Evolutionary conservation across 2,797 vertebrate species (phyloP), one percentile per base, ranked within the genome.

Genomic region (Sebastes elongatus): DNA sequence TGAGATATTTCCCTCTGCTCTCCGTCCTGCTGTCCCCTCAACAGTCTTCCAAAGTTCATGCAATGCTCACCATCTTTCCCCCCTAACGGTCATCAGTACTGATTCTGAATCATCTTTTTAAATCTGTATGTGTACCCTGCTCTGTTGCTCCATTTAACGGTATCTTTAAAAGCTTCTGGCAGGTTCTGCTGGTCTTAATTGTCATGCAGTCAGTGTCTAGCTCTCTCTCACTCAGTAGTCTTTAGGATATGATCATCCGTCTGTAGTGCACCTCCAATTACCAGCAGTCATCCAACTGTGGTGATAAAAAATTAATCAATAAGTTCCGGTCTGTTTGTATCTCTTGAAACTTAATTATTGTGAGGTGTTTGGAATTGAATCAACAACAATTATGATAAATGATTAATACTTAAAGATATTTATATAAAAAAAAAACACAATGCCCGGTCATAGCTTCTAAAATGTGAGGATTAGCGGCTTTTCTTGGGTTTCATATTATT

Each of bases 31-130:
- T 59, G 6, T 61, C 6, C 46, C 59, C 18, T 53, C 46, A 30
- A 14, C 53, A 35, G 25, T 55, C 14, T 82, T 63, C 28, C 67
- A 46, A 71, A 64, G 42, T 75, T 77, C 68, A 81, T 38, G 2
- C 18, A 0, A 3, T 62, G 33, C 18, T 60, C 16, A 0, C 35
- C 33, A n/a, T 46, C 11, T 33, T 53, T 42, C 35, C 10, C 10
- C 27, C 23, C 30, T 63, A 46, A 38, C 53, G 20, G 5, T 52
- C 76, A 56, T 60, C 75, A 57, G 20, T 49, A 10, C 64, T 71
- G 32, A 1, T 6, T 4, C 38, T 38, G 9, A 70, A 68, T 69
- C 11, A 35, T 78, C 62, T 46, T 55, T 56, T 66, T 28, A 38
- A 74, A 23, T 61, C 11, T 72, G 10, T 74, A 23, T 77, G 11